Base-by-base conservation (phyloP, 2,797 vertebrate genomes). In the Pelobates cultripes region DNA sequence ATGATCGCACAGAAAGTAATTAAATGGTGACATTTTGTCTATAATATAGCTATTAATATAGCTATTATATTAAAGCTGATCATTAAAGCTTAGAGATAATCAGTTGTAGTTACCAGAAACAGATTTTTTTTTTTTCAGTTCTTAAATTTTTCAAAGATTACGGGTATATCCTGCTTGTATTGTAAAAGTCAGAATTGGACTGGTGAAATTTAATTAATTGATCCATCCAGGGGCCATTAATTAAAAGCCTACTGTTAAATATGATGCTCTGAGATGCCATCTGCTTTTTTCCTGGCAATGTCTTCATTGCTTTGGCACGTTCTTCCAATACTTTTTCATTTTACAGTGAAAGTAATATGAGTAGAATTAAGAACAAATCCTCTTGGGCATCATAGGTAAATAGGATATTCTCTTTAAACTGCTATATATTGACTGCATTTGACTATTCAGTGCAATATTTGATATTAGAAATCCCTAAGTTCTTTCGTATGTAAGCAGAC, bases 191-290 rank as follows among this genome's bases (percentile, higher is more conserved):
- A 75, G 75, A 75, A 69, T 68, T 70, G 53, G 66, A 43, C 17
- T 64, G 69, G 72, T 44, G 45, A 44, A 13, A 72, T 77, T 77
- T 72, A 71, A 77, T 77, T 44, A 77, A 82, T 77, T 72, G 68
- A 77, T 82, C 69, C 44, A 72, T 82, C 68, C 45, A 82, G 67
- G 76, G 74, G 73, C 80, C 64, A 81, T 76, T 76, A 70, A 77
- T 81, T 81, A 81, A 71, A 77, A 77, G 80, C 53, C 42, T 40
- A 44, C 74, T 77, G 76, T 75, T 75, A 43, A 64, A 82, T 72
- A 77, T 71, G 60, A 77, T 72, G 60, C 68, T 72, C 55, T 43
- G 68, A 82, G 75, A 82, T 77, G 41, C 80, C 68, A 82, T 82
- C 80, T 82, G 80, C 57, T 77, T 44, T 51, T 82, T 76, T 60